These are phyloP conservation scores for Buceros bicornis DNA, from an alignment of 2,797 vertebrate genomes.

Conservation along the genomic window DNA sequence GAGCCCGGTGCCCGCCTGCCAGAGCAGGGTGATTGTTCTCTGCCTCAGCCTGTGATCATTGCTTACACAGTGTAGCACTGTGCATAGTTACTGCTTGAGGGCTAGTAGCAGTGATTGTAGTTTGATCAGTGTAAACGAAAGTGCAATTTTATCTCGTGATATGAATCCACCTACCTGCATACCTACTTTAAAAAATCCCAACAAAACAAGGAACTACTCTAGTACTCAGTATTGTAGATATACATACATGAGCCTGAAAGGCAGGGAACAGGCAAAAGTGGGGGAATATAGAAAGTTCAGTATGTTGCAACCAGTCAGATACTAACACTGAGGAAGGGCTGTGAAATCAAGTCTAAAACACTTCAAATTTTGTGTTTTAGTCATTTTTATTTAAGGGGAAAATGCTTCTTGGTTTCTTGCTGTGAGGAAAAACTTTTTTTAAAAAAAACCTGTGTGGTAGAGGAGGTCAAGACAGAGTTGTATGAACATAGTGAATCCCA, in stretches of 20 bases:
- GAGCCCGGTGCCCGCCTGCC: background rate
- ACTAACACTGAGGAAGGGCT: background rate
- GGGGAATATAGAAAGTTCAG: background rate
- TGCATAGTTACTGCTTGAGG: background rate
- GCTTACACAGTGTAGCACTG: background rate
- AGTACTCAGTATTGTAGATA: fast-evolving
- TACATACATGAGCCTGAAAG: background rate
- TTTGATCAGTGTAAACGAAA: background rate
- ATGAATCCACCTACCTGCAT: background rate
- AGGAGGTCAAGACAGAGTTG: background rate
- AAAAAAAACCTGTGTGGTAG: background rate
- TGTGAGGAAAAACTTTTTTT: background rate
- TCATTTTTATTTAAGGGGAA: background rate
- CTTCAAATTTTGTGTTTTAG: background rate
- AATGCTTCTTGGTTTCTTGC: background rate
- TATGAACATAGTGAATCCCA: background rate
- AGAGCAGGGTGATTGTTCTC: background rate
- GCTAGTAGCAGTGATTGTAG: background rate
- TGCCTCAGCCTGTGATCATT: background rate
- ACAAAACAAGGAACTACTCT: background rate
- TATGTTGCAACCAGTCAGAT: background rate
- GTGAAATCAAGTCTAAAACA: background rate
- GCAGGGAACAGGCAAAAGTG: background rate
- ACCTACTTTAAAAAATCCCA: background rate
- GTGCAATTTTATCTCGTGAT: background rate